phyloP scores from a whole-genome alignment of 2,888 invertebrate genomes.

The Phortica okadai region DNA sequence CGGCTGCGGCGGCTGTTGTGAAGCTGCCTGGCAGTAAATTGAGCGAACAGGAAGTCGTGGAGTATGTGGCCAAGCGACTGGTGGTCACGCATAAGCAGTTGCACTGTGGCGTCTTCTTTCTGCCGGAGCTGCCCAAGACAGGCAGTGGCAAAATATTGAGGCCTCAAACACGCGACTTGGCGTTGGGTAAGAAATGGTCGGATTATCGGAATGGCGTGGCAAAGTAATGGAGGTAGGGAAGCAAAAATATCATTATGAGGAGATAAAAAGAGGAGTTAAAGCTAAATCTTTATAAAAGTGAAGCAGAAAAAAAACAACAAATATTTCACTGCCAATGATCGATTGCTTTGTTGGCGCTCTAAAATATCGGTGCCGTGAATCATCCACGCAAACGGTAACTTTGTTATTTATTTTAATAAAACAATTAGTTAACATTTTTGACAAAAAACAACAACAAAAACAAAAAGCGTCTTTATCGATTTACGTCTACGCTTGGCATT shows the following conservation, averaged over 20 bases:
- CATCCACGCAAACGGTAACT: too few species aligned
- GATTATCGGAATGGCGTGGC: slow-evolving; percentile 54
- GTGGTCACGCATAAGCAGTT: slow-evolving; percentile 69
- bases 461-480: slow-evolving; percentile 15
- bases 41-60: slow-evolving; percentile 66
- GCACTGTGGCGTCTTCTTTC: slow-evolving; percentile 72
- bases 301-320: not conserved
- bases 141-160: slow-evolving; percentile 69
- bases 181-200: slow-evolving; percentile 68
- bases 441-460: not conserved
- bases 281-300: not conserved
- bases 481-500: not conserved
- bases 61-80: slow-evolving; percentile 68
- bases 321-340: not conserved
- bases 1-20: slow-evolving; percentile 72
- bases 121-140: slow-evolving; percentile 69
- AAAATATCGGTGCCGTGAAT: too few species aligned
- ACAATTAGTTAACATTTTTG: slow-evolving; percentile 2
- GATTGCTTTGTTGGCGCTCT: too few species aligned
- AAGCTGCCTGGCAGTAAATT: slow-evolving; percentile 61
- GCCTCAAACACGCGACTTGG: slow-evolving; percentile 67
- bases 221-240: not conserved
- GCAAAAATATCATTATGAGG: too few species aligned
- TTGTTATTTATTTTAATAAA: slow-evolving; percentile 3
- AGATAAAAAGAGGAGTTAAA: too few species aligned